Evolutionary conservation across 2,797 vertebrate genomes (phyloP), one percentile per base, ranked within the genome.

Genomic region (Dipus sagitta): DNA sequence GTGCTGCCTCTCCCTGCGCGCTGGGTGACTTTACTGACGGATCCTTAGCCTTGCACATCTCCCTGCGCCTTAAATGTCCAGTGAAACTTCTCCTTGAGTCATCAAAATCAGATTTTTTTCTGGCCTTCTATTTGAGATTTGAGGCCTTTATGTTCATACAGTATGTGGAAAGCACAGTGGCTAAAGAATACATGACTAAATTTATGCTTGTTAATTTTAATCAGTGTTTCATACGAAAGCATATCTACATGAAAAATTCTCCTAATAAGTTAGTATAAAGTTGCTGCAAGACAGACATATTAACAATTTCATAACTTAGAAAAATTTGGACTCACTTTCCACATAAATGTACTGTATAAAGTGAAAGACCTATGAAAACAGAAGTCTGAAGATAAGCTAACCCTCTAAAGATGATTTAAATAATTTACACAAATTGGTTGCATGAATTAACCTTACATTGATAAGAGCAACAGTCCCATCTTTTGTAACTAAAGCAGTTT

Each of bases 191-290:
- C 21, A 89, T 34, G 67, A 84, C 68, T 83, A 90, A 93, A 84
- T 79, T 88, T 17, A 89, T 74, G 18, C 24, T 91, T 12, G 76
- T 85, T 91, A 78, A 70, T 79, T 86, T 82, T 74, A 28, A 30
- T 89, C 54, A 70, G 0, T 86, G 3, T 93, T 86, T 91, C 87
- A 24, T 72, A 78, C 77, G 26, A 87, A 21, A 90, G 90, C 76
- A 65, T 74, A 75, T 23, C 76, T 92, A 91, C 87, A 75, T 84
- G 52, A 85, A 95, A 86, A 65, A 88, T 95, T 86, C 54, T 85
- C 24, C 42, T 68, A 94, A 64, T n/a, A 80, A 64, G 34, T 68
- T 84, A 89, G 80, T 71, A 42, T 88, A 30, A 90, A 90, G 6
- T 67, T 95, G 47, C 67, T 85, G 0, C 12, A 84, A 52, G 20